Percentiles rank a stretch among this genome's conserved stretches.
Conservation (phyloP, 1,140 invertebrate genomes). For the Anthonomus grandis region DNA sequence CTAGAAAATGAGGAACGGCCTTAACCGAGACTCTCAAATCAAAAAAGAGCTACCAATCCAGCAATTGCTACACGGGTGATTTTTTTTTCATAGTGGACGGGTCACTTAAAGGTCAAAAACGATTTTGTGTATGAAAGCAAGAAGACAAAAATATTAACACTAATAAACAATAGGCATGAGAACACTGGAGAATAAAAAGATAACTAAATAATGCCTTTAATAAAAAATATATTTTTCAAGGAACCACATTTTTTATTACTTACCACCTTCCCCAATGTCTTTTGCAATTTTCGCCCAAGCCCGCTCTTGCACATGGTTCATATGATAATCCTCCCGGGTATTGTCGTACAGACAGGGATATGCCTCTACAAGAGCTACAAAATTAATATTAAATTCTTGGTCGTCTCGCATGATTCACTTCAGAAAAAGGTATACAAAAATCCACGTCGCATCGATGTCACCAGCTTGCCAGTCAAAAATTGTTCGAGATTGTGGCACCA, state of each 20-base stretch:
- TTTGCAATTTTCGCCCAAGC: too few relatives aligned
- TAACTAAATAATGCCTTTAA: too few relatives aligned
- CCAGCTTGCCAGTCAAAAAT: neutral
- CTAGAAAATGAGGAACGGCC: neutral
- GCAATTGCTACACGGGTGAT: neutral
- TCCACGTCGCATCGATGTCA: neutral
- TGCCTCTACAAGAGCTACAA: conserved; percentile 3
- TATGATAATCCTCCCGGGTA: neutral
- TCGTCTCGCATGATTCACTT: too few relatives aligned
- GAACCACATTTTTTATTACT: neutral
- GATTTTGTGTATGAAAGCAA: neutral
- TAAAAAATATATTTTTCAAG: neutral
- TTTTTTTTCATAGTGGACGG: too few relatives aligned
- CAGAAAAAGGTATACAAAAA: too few relatives aligned
- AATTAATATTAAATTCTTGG: conserved; percentile 7
- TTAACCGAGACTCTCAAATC: too few relatives aligned
- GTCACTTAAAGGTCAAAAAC: neutral
- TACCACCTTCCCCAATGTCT: neutral
- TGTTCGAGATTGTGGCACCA: neutral
- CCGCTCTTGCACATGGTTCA: neutral
- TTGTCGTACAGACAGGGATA: too few relatives aligned
- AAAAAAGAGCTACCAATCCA: neutral
- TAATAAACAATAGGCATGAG: neutral
- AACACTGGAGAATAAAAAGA: neutral
- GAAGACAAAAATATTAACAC: neutral